phyloP scores from a whole-genome alignment of 2,113 vertebrate species.

The Clarias macrocephalus region DNA sequence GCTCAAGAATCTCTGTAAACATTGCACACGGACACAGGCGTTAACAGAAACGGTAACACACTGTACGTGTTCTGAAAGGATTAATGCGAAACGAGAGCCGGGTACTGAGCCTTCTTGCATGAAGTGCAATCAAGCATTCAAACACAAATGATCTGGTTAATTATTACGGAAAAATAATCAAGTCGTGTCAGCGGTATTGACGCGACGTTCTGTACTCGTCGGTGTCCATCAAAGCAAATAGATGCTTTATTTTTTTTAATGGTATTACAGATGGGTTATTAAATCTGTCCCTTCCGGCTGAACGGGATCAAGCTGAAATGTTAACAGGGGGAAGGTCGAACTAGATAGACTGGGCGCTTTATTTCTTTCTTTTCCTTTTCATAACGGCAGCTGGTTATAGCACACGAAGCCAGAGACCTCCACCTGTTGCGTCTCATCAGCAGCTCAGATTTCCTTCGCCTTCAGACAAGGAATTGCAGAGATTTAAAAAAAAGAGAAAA shows the following conservation, averaged over 20 bases:
- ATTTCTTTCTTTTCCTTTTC: conserved; percentile 22
- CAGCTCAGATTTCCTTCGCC: conserved; percentile 47
- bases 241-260: no score
- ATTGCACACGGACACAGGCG: conserved; percentile 2
- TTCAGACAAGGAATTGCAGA: conserved; percentile 29
- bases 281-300: not conserved
- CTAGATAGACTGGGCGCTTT: conserved; percentile 1
- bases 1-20: conserved; percentile 51
- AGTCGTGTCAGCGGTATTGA: not conserved
- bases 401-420: conserved; percentile 37
- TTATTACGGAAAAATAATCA: not conserved
- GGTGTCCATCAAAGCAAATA: not conserved
- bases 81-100: not conserved
- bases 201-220: not conserved
- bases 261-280: not conserved
- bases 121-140: conserved; percentile 1
- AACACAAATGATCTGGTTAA: not conserved
- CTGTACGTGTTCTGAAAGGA: not conserved
- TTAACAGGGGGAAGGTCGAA: conserved; percentile 37
- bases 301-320: conserved; percentile 22
- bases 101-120: not conserved
- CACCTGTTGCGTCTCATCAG: conserved; percentile 57
- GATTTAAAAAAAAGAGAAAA: not conserved
- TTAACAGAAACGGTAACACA: not conserved
- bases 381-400: conserved; percentile 55